Base-by-base conservation (phyloP, 2,113 vertebrate species). In the Centropus unirufus region DNA sequence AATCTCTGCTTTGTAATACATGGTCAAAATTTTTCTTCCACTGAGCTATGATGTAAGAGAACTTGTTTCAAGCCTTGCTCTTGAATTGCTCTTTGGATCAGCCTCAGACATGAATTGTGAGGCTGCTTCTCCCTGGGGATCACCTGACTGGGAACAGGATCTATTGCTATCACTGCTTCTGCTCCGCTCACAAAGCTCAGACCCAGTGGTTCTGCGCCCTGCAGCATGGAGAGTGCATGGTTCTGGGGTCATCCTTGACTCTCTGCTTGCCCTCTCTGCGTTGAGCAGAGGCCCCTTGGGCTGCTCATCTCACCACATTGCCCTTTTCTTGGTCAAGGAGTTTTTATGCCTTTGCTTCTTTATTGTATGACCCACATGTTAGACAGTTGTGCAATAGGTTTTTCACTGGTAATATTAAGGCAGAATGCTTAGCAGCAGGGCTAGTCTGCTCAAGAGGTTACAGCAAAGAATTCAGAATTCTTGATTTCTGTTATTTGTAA, bases 161-260 rank as follows among this genome's bases (percentile, higher is more conserved):
- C 27, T 73, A 34, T 30, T 83, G 66, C 36, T 73, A 9, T 18
- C 32, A 14, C 36, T 73, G 77, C 24, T 21, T 32, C 51, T 40
- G 20, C 34, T 62, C 72, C 49, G 32, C 32, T 78, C 32, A 58
- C 32, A 67, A 62, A 68, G 32, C 54, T 83, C 54, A 74, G 49
- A 68, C 34, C 18, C 70, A 13, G 32, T 24, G 19, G 16, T 30
- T 42, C 76, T 49, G 40, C 64, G 36, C 19, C 20, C 16, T 19
- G 16, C 5, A 1, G 15, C 58, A 66, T 8, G 2, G 26, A 22
- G 17, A 55, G 16, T 0, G 0, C 1, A 0, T 36, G 44, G 39
- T 49, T 17, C 46, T 62, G 77, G 27, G 17, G 10, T 39, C 40
- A 68, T 34, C 29, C n/a, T 74, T 3, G 1, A 17, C 32, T 51